Percentiles rank a stretch among this genome's conserved stretches.
Evolutionary conservation across 2,113 vertebrate species (phyloP).

Genomic region (Lynx canadensis): DNA sequence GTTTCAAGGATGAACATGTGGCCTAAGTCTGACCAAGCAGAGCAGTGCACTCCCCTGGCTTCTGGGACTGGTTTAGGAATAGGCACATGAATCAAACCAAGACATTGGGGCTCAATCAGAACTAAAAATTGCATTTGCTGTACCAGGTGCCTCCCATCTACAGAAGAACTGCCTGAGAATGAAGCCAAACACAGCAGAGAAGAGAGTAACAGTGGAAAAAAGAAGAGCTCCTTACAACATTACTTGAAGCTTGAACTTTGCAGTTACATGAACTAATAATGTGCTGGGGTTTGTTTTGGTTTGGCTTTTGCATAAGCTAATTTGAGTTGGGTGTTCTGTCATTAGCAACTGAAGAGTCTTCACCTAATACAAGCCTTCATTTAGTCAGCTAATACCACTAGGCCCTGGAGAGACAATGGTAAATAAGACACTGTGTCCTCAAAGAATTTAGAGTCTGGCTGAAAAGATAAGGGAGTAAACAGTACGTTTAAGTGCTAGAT

Average conservation of each 20-base stretch:
- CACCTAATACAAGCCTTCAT: background rate
- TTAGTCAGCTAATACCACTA: background rate
- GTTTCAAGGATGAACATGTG: background rate
- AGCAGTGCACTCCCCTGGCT: background rate
- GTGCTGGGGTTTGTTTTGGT: background rate
- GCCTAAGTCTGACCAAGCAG: background rate
- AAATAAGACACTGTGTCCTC: background rate
- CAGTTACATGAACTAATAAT: background rate
- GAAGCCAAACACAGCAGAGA: background rate
- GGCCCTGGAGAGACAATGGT: background rate
- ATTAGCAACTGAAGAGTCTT: background rate
- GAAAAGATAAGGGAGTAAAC: background rate
- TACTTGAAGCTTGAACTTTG: background rate
- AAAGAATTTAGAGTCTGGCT: background rate
- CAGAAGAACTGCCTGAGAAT: background rate
- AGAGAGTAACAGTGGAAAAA: background rate
- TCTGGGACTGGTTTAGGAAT: background rate
- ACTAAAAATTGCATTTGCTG: background rate
- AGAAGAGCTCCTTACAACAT: background rate
- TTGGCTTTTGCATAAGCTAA: background rate
- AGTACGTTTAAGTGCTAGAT: background rate
- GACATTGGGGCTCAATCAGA: background rate
- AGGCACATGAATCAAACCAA: background rate
- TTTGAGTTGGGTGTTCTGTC: constrained; percentile 14
- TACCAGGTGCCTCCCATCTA: background rate